Conservation (phyloP, 1,140 invertebrate species). For the Cherax quadricarinatus region DNA sequence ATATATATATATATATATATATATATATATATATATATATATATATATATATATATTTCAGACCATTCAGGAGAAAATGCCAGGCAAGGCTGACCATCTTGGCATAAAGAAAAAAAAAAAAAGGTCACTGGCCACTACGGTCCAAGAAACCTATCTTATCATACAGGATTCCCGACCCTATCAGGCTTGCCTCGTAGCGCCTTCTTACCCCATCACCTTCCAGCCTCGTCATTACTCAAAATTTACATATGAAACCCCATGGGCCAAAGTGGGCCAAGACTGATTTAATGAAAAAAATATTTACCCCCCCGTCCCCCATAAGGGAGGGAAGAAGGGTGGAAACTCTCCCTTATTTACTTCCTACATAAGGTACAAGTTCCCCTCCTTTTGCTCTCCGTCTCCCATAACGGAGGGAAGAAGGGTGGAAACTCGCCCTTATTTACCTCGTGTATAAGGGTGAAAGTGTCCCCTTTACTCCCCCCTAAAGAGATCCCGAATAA, state of each 20-base stretch:
- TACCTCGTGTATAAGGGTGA: background rate
- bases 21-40: background rate
- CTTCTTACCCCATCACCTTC: background rate
- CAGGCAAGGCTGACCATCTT: too few relatives aligned
- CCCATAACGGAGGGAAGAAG: background rate
- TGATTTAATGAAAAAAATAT: conserved; percentile 5
- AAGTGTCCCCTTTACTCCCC: background rate
- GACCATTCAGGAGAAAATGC: background rate
- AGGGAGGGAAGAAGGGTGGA: background rate
- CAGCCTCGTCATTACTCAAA: background rate
- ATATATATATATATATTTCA: background rate
- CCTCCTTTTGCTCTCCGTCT: background rate
- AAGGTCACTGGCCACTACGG: too few relatives aligned
- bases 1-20: background rate
- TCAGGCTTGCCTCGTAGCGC: too few relatives aligned
- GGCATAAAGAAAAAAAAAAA: too few relatives aligned
- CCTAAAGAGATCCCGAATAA: background rate
- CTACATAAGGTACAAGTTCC: background rate
- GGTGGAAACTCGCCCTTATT: background rate
- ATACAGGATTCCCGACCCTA: too few relatives aligned
- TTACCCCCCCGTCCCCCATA: background rate
- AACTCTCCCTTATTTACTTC: background rate
- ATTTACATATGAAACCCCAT: background rate
- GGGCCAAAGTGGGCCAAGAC: background rate
- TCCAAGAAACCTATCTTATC: too few relatives aligned